These are phyloP conservation scores for Dicycla oo DNA, from an alignment of 2,888 invertebrate species.

Conservation along the genomic window DNA sequence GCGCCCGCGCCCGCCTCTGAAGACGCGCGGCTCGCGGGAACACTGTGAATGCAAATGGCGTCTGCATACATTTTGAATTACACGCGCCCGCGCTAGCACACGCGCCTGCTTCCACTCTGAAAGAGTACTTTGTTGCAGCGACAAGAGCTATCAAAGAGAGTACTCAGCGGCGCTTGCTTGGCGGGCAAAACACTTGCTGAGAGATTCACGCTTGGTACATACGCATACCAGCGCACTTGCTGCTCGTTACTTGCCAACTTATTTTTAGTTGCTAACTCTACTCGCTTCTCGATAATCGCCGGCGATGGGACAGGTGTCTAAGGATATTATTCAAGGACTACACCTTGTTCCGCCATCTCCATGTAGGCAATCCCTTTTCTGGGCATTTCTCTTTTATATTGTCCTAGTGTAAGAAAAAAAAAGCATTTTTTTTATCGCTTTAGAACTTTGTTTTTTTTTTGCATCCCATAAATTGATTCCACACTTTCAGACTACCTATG, in stretches of 20 bases:
- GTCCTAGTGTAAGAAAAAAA: not conserved
- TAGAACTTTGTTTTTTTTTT: not conserved
- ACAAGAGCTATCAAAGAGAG: not conserved
- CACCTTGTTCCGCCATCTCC: not conserved
- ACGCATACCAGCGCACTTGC: not conserved
- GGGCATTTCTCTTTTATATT: not conserved
- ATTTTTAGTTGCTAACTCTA: not conserved
- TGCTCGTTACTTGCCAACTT: not conserved
- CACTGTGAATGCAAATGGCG: no score
- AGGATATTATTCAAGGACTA: not conserved
- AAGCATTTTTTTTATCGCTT: not conserved
- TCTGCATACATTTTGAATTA: no score
- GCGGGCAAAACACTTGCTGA: not conserved
- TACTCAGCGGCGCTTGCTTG: not conserved
- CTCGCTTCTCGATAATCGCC: not conserved
- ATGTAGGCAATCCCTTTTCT: not conserved
- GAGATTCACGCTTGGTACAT: not conserved
- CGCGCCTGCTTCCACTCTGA: no score
- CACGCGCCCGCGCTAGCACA: no score
- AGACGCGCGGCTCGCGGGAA: no score
- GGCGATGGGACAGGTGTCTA: no score
- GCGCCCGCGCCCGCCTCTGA: no score
- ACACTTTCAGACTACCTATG: not conserved
- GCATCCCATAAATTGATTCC: not conserved
- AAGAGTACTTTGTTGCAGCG: not conserved